phyloP scores from a whole-genome alignment of 2,113 vertebrate genomes.

The Xenopus laevis region DNA sequence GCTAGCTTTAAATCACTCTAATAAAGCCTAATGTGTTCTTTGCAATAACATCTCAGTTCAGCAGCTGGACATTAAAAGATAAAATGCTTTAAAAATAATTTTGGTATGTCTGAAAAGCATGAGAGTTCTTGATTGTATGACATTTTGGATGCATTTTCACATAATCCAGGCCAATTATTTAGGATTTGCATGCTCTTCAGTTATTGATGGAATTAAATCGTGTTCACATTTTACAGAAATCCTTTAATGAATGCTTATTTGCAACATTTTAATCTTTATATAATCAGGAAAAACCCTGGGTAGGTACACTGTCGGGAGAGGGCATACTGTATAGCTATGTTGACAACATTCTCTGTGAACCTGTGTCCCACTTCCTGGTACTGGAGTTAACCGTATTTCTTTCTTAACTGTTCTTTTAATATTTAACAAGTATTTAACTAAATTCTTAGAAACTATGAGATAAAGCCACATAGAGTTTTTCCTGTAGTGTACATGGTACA shows the following conservation, averaged over 20 bases:
- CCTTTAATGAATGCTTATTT: conserved; percentile 35
- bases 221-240: conserved; percentile 19
- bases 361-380: too few relatives aligned
- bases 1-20: conserved; percentile 30
- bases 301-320: too few relatives aligned
- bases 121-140: conserved; percentile 34
- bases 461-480: too few relatives aligned
- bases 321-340: too few relatives aligned
- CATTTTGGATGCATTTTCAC: conserved; percentile 22
- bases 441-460: too few relatives aligned
- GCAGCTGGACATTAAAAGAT: conserved; percentile 31
- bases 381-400: too few relatives aligned
- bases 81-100: conserved; percentile 34
- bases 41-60: conserved; percentile 4
- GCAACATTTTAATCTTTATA: conserved; percentile 22
- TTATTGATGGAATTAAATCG: conserved; percentile 26
- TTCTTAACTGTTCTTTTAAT: too few relatives aligned
- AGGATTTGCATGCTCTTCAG: conserved; percentile 40
- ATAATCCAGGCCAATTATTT: conserved; percentile 22
- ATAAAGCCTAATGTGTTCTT: conserved; percentile 36
- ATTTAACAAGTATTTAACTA: too few relatives aligned
- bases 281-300: too few relatives aligned
- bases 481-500: too few relatives aligned
- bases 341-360: too few relatives aligned
- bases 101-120: conserved; percentile 13